Evolutionary conservation across 2,888 invertebrate species (phyloP), one percentile per base, ranked within the genome.

Genomic region (Ophraella communa): DNA sequence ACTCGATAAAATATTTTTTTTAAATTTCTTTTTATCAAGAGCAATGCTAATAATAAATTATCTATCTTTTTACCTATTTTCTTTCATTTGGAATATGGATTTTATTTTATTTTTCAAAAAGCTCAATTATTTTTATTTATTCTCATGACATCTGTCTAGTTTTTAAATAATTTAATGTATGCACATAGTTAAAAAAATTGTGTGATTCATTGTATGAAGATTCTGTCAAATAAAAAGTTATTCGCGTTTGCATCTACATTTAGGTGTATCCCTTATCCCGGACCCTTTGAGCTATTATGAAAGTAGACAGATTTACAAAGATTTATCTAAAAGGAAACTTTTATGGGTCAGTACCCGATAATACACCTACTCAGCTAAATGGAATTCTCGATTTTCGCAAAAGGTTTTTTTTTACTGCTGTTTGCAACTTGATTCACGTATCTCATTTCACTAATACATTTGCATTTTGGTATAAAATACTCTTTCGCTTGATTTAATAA

Each of bases 251-350:
- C 61, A 57, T 58, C 64, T 42, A 51, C 52, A 52, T 59, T 59
- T 42, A 59, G 52, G 59, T 49, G 57, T 49, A 59, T 59, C 51
- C 51, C 58, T 58, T 51, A 39, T 57, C 54, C 51, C 44, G 51
- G 56, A 59, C 61, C 58, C 63, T 63, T 65, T 60, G 65, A 60
- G 62, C 55, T 61, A 59, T 64, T 57, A 66, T 62, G 39, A 71
- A 71, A 72, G 69, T 72, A 68, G 72, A 74, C 67, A 72, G 71
- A 74, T 75, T 74, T 73, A 73, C 71, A 69, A 51, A 51, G 55
- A 54, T 47, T 54, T 49, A 71, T 67, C 52, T 64, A 67, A 70
- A 35, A 70, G 71, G 64, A 63, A 68, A 69, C 68, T 70, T 74
- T 73, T 73, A 71, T 73, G 68, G 73, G 72, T 73, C 72, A 73